A percentile compares a stretch with the other conserved stretches of the same genome.
Evolutionary conservation across 2,113 vertebrate species (phyloP).

Genomic region (Bathybates hornii): DNA sequence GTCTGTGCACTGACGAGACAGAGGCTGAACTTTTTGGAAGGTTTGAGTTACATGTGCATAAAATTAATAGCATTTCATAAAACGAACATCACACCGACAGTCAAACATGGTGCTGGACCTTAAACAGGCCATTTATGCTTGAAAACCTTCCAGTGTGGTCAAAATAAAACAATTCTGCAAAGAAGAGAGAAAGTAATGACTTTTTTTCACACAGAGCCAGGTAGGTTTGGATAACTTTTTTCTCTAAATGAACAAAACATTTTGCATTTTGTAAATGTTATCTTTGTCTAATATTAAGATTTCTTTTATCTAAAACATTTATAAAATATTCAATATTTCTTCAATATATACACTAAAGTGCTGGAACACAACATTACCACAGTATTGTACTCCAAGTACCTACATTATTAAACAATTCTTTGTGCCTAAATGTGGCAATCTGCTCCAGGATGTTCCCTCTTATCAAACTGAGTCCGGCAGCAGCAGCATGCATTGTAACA

Average conservation of each 20-base stretch:
- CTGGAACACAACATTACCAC: neutral
- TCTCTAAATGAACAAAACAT: neutral
- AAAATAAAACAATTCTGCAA: neutral
- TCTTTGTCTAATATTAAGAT: neutral
- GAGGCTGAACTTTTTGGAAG: neutral
- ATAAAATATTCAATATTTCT: neutral
- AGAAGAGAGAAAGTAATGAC: neutral
- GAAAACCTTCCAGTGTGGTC: neutral
- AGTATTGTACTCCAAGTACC: neutral
- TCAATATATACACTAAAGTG: neutral
- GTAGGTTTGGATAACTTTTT: neutral
- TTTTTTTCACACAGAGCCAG: neutral
- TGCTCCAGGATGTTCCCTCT: neutral
- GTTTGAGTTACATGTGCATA: neutral
- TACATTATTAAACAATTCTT: neutral
- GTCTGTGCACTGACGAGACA: neutral
- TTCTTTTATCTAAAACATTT: neutral
- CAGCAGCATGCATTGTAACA: constrained; percentile 7
- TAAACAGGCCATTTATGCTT: neutral
- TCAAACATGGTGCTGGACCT: neutral
- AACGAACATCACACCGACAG: neutral
- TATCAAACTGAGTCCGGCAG: constrained; percentile 15
- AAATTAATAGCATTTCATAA: neutral
- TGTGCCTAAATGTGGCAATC: neutral
- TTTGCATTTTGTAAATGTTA: neutral